A percentile compares a stretch with the other conserved stretches of the same genome.
Conservation (phyloP, 2,113 vertebrate species). For the Elgaria multicarinata region DNA sequence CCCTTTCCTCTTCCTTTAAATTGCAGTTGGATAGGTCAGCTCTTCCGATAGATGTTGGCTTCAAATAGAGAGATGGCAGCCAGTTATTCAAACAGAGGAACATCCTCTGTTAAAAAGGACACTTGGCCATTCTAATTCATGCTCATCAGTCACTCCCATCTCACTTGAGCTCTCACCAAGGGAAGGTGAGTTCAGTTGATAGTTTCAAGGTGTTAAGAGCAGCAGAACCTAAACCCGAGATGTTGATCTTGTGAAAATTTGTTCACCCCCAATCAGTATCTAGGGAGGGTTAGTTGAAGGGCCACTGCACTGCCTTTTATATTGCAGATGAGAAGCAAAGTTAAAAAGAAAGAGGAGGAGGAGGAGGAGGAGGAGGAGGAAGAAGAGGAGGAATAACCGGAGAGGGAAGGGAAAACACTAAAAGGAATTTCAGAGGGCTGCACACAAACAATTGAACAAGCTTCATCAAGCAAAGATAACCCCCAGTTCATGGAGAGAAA, state of each 20-base stretch:
- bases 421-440: neutral
- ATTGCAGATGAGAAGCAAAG: neutral
- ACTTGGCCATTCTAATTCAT: neutral
- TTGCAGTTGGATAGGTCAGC: too few species aligned
- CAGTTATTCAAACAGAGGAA: too few species aligned
- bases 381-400: neutral
- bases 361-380: too few species aligned
- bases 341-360: neutral
- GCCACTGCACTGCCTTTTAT: neutral
- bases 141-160: neutral
- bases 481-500: neutral
- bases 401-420: too few species aligned
- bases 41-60: too few species aligned
- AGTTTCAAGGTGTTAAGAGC: too few species aligned
- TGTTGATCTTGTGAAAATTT: neutral
- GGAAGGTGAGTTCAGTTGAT: neutral
- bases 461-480: conserved; percentile 21
- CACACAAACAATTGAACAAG: too few species aligned
- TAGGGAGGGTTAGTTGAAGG: neutral
- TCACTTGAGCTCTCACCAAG: neutral
- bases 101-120: too few species aligned
- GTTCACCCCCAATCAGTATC: neutral
- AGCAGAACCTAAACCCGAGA: neutral
- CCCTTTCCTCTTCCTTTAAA: too few species aligned
- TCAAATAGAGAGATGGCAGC: too few species aligned